A percentile compares a stretch with the other conserved stretches of the same genome.
Conservation (phyloP, 1,140 invertebrate species). For the Drosophila lini region DNA sequence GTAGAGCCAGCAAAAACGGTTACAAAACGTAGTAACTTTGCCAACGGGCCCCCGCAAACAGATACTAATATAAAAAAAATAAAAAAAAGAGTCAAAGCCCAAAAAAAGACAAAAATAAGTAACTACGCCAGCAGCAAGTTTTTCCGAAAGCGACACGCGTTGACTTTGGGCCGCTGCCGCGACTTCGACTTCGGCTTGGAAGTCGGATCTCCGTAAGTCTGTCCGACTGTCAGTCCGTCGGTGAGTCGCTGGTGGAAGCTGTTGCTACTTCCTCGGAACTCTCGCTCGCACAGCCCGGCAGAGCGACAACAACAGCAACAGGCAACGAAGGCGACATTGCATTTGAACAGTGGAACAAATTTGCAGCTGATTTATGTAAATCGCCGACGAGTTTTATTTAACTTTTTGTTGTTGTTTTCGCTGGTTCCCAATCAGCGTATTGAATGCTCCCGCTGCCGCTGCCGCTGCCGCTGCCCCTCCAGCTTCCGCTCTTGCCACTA, state of each 20-base stretch:
- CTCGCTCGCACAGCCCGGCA: conserved; percentile 61
- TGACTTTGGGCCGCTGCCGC: conserved; percentile 58
- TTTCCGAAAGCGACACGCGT: conserved; percentile 75
- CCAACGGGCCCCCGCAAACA: conserved; percentile 58
- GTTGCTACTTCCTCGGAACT: conserved; percentile 74
- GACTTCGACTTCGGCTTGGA: conserved; percentile 11
- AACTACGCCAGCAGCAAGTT: no score
- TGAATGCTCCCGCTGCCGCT: conserved; percentile 39
- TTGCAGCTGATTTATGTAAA: conserved; percentile 82
- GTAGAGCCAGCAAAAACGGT: conserved; percentile 33
- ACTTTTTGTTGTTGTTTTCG: conserved; percentile 32
- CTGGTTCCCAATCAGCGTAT: conserved; percentile 69
- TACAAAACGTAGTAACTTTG: conserved; percentile 63
- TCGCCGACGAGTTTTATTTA: conserved; percentile 65
- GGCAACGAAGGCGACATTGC: conserved; percentile 54
- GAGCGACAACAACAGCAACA: conserved; percentile 5
- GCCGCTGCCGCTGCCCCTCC: conserved; percentile 1
- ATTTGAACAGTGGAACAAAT: conserved; percentile 82
- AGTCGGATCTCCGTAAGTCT: conserved; percentile 20
- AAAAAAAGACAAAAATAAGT: no score
- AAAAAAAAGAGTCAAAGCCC: conserved; percentile 17
- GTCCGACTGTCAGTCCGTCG: conserved; percentile 21
- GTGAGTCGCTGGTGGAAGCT: conserved; percentile 61
- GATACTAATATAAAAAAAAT: conserved; percentile 60
- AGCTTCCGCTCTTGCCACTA: conserved; percentile 3